A percentile compares a stretch with the other conserved stretches of the same genome.
Evolutionary conservation across 2,797 vertebrate species (phyloP).

Genomic region (Eurystomus glaucurus): DNA sequence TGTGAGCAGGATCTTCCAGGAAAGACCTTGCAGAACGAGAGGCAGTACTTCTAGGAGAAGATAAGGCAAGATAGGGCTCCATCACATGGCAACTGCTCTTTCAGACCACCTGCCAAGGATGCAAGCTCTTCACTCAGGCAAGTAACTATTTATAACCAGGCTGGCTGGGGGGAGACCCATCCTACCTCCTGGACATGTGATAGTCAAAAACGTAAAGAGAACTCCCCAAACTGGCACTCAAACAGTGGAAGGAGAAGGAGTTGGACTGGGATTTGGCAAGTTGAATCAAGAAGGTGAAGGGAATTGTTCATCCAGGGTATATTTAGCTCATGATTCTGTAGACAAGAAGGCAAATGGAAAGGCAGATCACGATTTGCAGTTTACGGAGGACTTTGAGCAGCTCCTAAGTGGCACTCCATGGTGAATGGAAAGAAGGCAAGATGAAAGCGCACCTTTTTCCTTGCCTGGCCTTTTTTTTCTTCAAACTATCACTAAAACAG

Average conservation of each 20-base stretch:
- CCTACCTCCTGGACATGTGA: background rate
- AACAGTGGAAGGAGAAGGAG: background rate
- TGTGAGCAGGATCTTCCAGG: background rate
- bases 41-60: constrained; percentile 5
- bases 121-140: background rate
- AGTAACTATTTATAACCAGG: constrained; percentile 31
- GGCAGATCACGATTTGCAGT: background rate
- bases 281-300: background rate
- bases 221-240: background rate
- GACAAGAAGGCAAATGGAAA: constrained; percentile 19
- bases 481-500: background rate
- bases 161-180: background rate
- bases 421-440: background rate
- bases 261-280: background rate
- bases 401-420: background rate
- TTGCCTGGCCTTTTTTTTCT: background rate
- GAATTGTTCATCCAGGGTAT: background rate
- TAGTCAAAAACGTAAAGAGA: background rate
- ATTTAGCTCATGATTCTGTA: constrained; percentile 48
- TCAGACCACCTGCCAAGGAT: constrained; percentile 20
- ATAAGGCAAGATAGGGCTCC: constrained; percentile 23
- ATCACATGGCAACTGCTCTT: background rate
- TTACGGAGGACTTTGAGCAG: background rate
- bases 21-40: constrained; percentile 18
- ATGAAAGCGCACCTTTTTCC: background rate